A percentile compares a stretch with the other conserved stretches of the same genome.
Evolutionary conservation across 2,113 vertebrate species (phyloP).

Genomic region (Pipa parva): DNA sequence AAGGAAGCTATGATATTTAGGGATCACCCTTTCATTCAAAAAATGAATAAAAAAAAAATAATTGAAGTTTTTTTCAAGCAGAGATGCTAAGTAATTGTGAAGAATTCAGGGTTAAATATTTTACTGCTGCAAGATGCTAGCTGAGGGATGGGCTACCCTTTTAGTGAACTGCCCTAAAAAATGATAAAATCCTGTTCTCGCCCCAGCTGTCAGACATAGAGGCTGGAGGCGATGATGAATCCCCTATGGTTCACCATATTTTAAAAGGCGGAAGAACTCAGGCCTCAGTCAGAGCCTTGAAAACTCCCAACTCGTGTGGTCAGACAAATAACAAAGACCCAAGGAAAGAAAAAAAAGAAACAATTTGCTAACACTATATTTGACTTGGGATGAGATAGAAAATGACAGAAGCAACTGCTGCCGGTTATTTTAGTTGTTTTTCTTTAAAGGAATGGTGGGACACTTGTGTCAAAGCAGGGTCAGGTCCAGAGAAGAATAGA

Average conservation of each 20-base stretch:
- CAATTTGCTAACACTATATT: not conserved
- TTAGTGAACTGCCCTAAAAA: conserved; percentile 27
- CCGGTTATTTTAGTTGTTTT: too few relatives aligned
- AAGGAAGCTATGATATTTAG: too few relatives aligned
- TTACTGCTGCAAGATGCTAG: not conserved
- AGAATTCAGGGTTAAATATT: not conserved
- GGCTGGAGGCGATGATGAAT: conserved; percentile 27
- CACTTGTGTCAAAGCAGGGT: conserved; percentile 24
- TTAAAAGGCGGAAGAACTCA: conserved; percentile 13
- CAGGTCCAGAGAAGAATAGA: conserved; percentile 23
- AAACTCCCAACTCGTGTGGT: conserved; percentile 4
- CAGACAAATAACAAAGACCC: not conserved
- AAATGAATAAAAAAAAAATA: too few relatives aligned
- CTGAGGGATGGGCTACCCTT: conserved; percentile 13
- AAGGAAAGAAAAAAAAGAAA: not conserved
- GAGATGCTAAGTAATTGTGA: not conserved
- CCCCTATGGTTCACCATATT: conserved; percentile 4
- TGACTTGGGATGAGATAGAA: not conserved
- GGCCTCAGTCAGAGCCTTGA: not conserved
- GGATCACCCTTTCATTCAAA: too few relatives aligned
- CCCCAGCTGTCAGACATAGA: conserved; percentile 19
- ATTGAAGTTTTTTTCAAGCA: not conserved
- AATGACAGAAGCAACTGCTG: conserved; percentile 17
- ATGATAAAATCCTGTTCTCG: conserved; percentile 26
- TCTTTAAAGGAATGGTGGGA: not conserved